Percentiles rank a stretch among this genome's conserved stretches.
phyloP scores from a whole-genome alignment of 2,797 vertebrate species.

The Spea hammondii region DNA sequence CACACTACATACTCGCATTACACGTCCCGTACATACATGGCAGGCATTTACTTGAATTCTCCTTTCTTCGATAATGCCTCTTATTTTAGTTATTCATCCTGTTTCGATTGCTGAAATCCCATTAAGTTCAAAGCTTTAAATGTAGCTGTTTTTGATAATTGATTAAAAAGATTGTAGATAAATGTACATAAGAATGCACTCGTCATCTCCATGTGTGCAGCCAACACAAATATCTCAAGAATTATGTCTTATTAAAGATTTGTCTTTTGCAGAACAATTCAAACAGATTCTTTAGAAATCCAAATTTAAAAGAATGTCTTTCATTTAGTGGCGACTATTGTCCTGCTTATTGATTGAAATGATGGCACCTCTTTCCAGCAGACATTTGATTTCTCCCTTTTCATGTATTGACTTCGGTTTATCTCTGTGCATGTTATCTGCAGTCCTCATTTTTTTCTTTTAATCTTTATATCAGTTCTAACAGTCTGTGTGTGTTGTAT shows the following conservation, averaged over 20 bases:
- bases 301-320: slow-evolving; percentile 30
- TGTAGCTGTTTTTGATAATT: neutral
- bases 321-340: slow-evolving; percentile 36
- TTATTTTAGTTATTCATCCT: too few species aligned
- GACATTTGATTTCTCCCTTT: slow-evolving; percentile 25
- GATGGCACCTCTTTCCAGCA: slow-evolving; percentile 27
- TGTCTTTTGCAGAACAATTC: slow-evolving; percentile 5
- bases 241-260: slow-evolving; percentile 7
- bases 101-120: too few species aligned
- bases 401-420: slow-evolving; percentile 47
- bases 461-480: slow-evolving; percentile 35
- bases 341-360: slow-evolving; percentile 49
- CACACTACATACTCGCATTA: too few species aligned
- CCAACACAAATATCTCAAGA: neutral
- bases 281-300: slow-evolving; percentile 32
- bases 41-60: too few species aligned
- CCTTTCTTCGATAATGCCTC: too few species aligned
- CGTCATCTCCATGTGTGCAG: neutral
- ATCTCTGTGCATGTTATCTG: slow-evolving; percentile 48
- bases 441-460: slow-evolving; percentile 28
- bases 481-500: slow-evolving; percentile 27
- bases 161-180: neutral
- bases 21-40: too few species aligned
- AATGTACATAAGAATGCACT: neutral
- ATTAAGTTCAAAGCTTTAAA: too few species aligned